Percentiles rank a stretch among this genome's conserved stretches.
Evolutionary conservation across 1,140 invertebrate genomes (phyloP).

Genomic region (Olivierus martensii): DNA sequence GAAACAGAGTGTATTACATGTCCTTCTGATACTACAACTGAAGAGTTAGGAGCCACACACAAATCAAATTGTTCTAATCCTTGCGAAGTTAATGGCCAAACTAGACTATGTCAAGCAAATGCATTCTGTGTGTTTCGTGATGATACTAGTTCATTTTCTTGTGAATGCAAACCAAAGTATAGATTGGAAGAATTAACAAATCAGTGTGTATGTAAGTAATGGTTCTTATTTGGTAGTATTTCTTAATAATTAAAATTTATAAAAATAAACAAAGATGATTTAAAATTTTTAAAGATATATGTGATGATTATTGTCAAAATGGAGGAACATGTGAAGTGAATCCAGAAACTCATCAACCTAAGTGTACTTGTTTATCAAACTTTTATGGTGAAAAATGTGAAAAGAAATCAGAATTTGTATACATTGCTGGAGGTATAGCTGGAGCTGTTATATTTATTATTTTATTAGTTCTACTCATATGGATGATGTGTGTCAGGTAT

Average conservation of each 20-base stretch:
- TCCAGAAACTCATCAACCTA: constrained; percentile 37
- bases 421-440: constrained; percentile 83
- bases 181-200: constrained; percentile 42
- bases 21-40: constrained; percentile 83
- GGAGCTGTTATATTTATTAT: constrained; percentile 82
- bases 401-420: constrained; percentile 85
- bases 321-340: constrained; percentile 75
- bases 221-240: not conserved
- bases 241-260: not conserved
- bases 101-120: constrained; percentile 73
- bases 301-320: constrained; percentile 75
- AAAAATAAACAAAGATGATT: not conserved
- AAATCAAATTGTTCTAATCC: constrained; percentile 80
- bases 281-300: constrained; percentile 50
- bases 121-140: constrained; percentile 78
- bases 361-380: constrained; percentile 74
- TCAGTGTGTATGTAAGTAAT: constrained; percentile 33
- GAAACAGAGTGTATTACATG: constrained; percentile 73
- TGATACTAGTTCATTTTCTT: constrained; percentile 69
- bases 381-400: constrained; percentile 82
- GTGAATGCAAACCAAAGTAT: constrained; percentile 87
- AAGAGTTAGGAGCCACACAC: constrained; percentile 55
- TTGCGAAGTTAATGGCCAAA: constrained; percentile 67
- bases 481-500: constrained; percentile 91
- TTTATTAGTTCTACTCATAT: constrained; percentile 77